These are phyloP conservation scores for Aphis gossypii DNA, from an alignment of 1,140 invertebrate species.

Conservation along the genomic window DNA sequence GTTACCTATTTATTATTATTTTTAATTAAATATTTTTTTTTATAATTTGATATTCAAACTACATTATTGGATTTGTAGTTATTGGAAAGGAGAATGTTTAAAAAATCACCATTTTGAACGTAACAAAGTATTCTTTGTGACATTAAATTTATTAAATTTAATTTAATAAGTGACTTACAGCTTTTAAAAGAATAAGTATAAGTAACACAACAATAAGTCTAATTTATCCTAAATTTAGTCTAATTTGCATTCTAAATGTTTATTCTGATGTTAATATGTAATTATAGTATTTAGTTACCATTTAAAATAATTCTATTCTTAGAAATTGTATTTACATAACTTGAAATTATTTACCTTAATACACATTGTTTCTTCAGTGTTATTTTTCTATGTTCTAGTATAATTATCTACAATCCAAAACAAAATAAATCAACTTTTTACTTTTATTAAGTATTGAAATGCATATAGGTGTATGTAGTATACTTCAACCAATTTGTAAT, in stretches of 20 bases:
- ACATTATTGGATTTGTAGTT: neutral
- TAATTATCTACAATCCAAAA: neutral
- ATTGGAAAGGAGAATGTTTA: neutral
- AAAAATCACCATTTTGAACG: neutral
- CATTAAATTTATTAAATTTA: neutral
- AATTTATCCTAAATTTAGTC: neutral
- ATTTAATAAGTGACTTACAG: neutral
- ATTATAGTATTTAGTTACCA: neutral
- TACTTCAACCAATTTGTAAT: neutral
- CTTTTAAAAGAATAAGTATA: too few relatives aligned
- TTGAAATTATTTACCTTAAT: neutral
- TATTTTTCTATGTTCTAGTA: neutral
- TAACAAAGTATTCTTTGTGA: neutral
- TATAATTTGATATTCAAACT: neutral
- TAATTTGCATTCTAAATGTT: neutral
- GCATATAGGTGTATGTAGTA: neutral
- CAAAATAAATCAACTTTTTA: neutral
- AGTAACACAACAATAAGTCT: too few relatives aligned
- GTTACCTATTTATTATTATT: too few relatives aligned
- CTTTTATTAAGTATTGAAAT: neutral
- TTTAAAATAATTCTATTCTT: neutral
- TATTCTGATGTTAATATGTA: neutral
- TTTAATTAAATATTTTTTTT: too few relatives aligned
- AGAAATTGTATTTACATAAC: neutral
- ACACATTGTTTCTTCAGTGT: neutral